A percentile compares a stretch with the other conserved stretches of the same genome.
phyloP scores from a whole-genome alignment of 2,113 vertebrate species.

The Anguilla rostrata region DNA sequence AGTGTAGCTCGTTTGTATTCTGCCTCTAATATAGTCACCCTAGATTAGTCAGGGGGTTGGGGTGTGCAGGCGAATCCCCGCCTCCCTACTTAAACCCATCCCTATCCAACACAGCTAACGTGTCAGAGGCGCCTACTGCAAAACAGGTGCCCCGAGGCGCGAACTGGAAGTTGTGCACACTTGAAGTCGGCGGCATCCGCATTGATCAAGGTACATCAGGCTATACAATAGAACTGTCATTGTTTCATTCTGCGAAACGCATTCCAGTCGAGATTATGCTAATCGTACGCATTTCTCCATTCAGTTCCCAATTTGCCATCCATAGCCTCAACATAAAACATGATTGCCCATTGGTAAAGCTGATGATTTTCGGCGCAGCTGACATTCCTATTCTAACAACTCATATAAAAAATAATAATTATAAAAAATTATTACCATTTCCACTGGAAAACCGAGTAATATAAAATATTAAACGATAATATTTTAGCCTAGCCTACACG shows the following conservation, averaged over 20 bases:
- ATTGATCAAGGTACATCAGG: slow-evolving; percentile 6
- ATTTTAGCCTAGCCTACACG: neutral
- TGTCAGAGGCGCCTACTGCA: slow-evolving; percentile 30
- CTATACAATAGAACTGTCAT: slow-evolving; percentile 5
- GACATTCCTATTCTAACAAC: neutral
- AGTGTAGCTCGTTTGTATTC: slow-evolving; percentile 24
- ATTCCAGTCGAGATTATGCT: slow-evolving; percentile 30
- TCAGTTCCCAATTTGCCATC: slow-evolving; percentile 14
- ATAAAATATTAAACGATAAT: neutral
- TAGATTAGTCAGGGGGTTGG: slow-evolving; percentile 41
- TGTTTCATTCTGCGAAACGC: slow-evolving; percentile 13
- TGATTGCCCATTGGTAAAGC: slow-evolving; percentile 23
- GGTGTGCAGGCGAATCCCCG: slow-evolving; percentile 52
- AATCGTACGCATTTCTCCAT: slow-evolving; percentile 18
- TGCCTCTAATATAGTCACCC: slow-evolving; percentile 40
- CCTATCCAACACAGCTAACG: slow-evolving; percentile 32
- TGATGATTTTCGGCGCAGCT: slow-evolving; percentile 10
- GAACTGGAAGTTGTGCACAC: neutral
- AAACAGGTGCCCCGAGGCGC: slow-evolving; percentile 53
- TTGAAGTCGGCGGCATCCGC: neutral
- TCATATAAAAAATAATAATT: neutral
- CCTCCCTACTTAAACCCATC: slow-evolving; percentile 50
- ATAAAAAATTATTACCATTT: neutral
- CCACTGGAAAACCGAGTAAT: neutral
- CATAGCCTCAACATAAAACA: neutral